Evolutionary conservation across 2,113 vertebrate species (phyloP), one percentile per base, ranked within the genome.

Genomic region (Willisornis vidua): DNA sequence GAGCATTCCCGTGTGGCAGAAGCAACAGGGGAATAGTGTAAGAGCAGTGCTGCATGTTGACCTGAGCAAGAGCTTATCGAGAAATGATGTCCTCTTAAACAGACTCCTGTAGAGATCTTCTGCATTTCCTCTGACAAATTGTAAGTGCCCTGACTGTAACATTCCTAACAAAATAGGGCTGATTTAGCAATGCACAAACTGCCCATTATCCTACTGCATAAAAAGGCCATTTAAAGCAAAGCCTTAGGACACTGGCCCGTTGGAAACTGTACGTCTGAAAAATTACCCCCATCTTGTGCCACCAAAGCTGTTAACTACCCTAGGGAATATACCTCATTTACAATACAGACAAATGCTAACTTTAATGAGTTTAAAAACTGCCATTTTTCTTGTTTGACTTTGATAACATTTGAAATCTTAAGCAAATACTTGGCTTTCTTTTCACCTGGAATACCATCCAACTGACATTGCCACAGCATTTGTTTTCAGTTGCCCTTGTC

Each of bases 31-130:
- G 98, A 98, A 98, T 97, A 97, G 97, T 93, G 93, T 97, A 96
- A 96, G 83, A 97, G 97, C 95, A 95, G 62, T 39, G 92, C 97
- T 96, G 95, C 93, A 97, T 97, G 88, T 80, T 98, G 98, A 98
- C 98, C 98, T 97, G 98, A 96, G 96, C 98, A 97, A 96, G 98
- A 97, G 96, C 98, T 98, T 96, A 97, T 98, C 91, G 97, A 98
- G 98, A 98, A 99, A 98, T 98, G 98, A 98, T 98, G 98, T 98
- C 98, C 98, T 98, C 98, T 98, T 98, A 98, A 98, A 98, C 97
- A 98, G 98, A 98, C 98, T 98, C 98, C 98, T 95, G 97, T 97
- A 98, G 98, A 98, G 98, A 98, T 91, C 88, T 83, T 88, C 98
- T 97, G 97, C 96, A 97, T 98, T 98, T 98, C 98, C 96, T 89